Evolutionary conservation across 2,888 invertebrate genomes (phyloP), one percentile per base, ranked within the genome.

Genomic region (Andrena bucephala): DNA sequence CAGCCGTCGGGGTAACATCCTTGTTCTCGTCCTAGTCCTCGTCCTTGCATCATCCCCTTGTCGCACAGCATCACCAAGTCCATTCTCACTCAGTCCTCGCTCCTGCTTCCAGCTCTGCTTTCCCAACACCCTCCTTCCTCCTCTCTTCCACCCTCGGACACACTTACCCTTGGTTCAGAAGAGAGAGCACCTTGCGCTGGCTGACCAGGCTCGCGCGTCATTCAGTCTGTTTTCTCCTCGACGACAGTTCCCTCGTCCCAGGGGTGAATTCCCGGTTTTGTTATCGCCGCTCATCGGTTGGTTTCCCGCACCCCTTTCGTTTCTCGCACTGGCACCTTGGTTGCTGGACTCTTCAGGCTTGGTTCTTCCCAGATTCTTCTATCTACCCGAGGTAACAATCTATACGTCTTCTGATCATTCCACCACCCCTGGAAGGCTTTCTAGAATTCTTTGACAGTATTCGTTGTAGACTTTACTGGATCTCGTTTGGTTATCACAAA

Each of bases 1-100:
- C 94, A 92, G 92, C 92, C 92, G 89, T 91, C 90, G 91, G 92
- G 92, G 92, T 91, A 92, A 90, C 93, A 93, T 93, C 92, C 91
- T 91, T 87, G 90, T 90, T 88, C 92, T 92, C 87, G 87, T 85
- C 84, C 84, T 85, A 87, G 78, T 81, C 80, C 85, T 79, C 48
- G n/a, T 73, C 78, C 85, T 87, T 71, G 70, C 70, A 62, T 78
- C 74, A 59, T 81, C 69, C 83, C 85, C 69, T 78, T 62, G 36
- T 59, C 60, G 48, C 75, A 50, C 63, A 63, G 67, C 66, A 69
- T 75, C 71, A 69, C 62, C 77, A 71, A 81, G 60, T 72, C 77
- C 68, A 42, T 20, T 36, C 31, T 29, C 20, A 27, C 36, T 60
- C 65, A 13, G 16, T 33, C 65, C 52, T 69, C 65, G 36, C 57